Base-by-base conservation (phyloP, 2,888 invertebrate species). In the Mayetiola destructor region DNA sequence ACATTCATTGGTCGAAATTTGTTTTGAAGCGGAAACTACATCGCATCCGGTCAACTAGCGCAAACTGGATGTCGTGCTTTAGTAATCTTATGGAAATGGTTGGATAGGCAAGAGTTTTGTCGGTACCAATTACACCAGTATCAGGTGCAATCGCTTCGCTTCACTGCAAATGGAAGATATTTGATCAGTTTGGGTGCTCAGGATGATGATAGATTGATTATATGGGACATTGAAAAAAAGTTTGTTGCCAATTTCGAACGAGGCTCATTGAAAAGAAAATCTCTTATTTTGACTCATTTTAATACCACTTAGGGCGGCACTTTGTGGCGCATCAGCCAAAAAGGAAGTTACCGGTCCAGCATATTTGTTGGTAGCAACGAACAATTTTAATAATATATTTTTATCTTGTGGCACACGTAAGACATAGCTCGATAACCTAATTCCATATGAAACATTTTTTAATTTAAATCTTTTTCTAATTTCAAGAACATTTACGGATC, bases 31-130 rank as follows among this genome's bases (percentile, higher is more conserved):
- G 89, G 94, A 23, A 82, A 81, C 21, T 88, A 80, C 64, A 75
- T 95, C 37, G 94, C 89, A 5, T 91, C 93, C 0, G 94, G 94
- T 0, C 92, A 94, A 72, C 80, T 85, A 37, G 93, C 88, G 66
- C 87, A 91, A 66, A 87, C 90, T 70, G 94, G 94, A 4, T 93
- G 92, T 69, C 88, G 87, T 69, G 82, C 93, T 0, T 79, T 81
- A 58, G 84, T 89, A 0, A 90, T 91, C 61, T 71, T 95, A 16
- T 95, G 94, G 94, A 82, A 90, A 66, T 93, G 84, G 67, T 75
- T 80, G 14, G 78, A 76, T 55, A 79, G 77, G 61, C 71, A 71
- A 32, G 73, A 81, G 60, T 66, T 85, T 32, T 79, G 80, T 1
- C 80, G 80, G 56, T 84, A 93, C 69, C 85, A 86, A 66, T 73